Conservation (phyloP, 2,888 invertebrate genomes). For the Cheilosia impressa region DNA sequence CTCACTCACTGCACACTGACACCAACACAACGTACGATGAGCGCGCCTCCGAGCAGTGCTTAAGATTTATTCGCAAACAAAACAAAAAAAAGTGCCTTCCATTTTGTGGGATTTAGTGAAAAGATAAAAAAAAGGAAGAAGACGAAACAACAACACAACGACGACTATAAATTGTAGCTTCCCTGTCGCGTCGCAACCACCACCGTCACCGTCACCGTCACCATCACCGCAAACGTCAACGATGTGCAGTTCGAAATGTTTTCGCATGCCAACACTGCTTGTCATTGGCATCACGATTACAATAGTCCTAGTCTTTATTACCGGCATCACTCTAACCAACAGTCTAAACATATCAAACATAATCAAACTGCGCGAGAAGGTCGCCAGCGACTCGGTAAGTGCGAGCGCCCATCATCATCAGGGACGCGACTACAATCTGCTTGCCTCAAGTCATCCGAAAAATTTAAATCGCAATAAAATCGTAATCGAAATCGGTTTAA, state of each 20-base stretch:
- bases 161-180: constrained; percentile 42
- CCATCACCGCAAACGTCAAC: constrained; percentile 69
- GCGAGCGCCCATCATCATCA: constrained; percentile 82
- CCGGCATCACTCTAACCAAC: constrained; percentile 84
- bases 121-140: constrained; percentile 36
- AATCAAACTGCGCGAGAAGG: constrained; percentile 82
- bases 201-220: constrained; percentile 1
- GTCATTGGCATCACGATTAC: constrained; percentile 84
- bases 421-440: constrained; percentile 82
- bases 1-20: constrained; percentile 38
- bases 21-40: constrained; percentile 33
- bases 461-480: constrained; percentile 81
- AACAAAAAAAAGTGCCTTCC: constrained; percentile 70
- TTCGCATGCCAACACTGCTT: constrained; percentile 83
- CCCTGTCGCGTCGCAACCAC: constrained; percentile 32
- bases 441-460: constrained; percentile 81
- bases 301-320: constrained; percentile 85
- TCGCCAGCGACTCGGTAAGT: constrained; percentile 82
- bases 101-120: constrained; percentile 67
- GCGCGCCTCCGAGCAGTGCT: constrained; percentile 49
- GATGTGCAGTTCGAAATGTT: constrained; percentile 83
- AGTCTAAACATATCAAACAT: constrained; percentile 83
- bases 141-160: constrained; percentile 18
- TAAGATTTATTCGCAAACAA: constrained; percentile 50
- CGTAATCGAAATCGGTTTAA: constrained; percentile 81